A percentile compares a stretch with the other conserved stretches of the same genome.
Evolutionary conservation across 2,113 vertebrate species (phyloP).

Genomic region (Leptosomus discolor): DNA sequence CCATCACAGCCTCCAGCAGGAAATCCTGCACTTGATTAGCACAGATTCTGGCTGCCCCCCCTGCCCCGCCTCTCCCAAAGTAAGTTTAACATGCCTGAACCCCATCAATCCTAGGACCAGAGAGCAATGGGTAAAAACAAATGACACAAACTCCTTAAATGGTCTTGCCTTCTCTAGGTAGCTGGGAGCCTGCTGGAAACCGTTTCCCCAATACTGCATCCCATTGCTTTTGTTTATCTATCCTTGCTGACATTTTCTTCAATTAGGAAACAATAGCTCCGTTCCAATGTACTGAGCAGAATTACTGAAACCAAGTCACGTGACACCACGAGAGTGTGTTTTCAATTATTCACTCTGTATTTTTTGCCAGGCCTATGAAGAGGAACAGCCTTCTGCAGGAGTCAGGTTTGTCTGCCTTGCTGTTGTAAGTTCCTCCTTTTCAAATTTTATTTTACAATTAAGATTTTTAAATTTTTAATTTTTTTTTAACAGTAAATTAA

Average conservation of each 20-base stretch:
- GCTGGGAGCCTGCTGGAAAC: background rate
- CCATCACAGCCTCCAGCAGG: background rate
- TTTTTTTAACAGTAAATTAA: background rate
- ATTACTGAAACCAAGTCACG: slow-evolving; percentile 55
- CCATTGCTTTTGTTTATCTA: slow-evolving; percentile 50
- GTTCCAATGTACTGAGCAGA: slow-evolving; percentile 58
- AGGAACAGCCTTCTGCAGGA: slow-evolving; percentile 60
- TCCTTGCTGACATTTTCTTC: slow-evolving; percentile 47
- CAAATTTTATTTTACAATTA: background rate
- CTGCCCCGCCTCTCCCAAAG: background rate
- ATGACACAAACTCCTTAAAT: background rate
- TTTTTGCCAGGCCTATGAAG: slow-evolving; percentile 64
- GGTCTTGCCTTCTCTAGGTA: background rate
- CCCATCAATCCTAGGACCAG: background rate
- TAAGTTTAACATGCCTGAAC: background rate
- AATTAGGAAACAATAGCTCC: slow-evolving; percentile 56
- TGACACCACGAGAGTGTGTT: slow-evolving; percentile 59
- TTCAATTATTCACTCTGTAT: slow-evolving; percentile 71
- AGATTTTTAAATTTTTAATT: rapidly evolving
- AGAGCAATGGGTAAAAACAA: background rate
- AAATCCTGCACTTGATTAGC: background rate
- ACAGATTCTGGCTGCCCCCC: background rate
- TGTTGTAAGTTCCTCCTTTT: slow-evolving; percentile 59
- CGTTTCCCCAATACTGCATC: background rate
- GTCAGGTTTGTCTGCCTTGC: slow-evolving; percentile 52